Base-by-base conservation (phyloP, 2,888 invertebrate genomes). In the Electrophaes corylata region DNA sequence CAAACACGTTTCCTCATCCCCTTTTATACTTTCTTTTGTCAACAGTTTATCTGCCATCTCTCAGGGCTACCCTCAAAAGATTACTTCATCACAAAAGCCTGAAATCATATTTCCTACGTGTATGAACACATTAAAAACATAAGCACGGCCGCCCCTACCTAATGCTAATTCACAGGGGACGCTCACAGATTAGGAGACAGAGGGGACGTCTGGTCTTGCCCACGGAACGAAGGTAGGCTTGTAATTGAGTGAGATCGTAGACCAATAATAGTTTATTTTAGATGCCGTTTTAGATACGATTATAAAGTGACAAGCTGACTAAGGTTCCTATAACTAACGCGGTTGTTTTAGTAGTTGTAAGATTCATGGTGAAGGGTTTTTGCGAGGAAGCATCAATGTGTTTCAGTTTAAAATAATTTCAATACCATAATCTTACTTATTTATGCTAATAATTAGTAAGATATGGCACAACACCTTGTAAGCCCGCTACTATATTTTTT, bases 101-200 rank as follows among this genome's bases (percentile, higher is more conserved):
- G 44, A 55, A 64, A 66, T 67, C 67, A 70, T 71, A 69, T 72
- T 68, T 69, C 62, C 69, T 50, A 60, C 63, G 62, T 56, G 58
- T 41, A 60, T 55, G 55, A 47, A 70, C 72, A 78, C 81, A 82
- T 84, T 83, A 81, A 79, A 81, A 83, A 79, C 79, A 78, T 79
- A 80, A 81, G 80, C 78, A 78, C 78, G 79, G 58, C 70, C 73
- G 70, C 76, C 74, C 71, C 71, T 70, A 63, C 65, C 69, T 72
- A 72, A 73, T 72, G 67, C 65, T 62, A 71, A 73, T 72, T 78
- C 83, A 75, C 80, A 52, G 66, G 84, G 80, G 50, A 50, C 43
- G 52, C 57, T 51, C 81, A 80, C 71, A 82, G 83, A 83, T 70
- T 76, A 72, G 52, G 57, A 51, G 61, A 66, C 70, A 70, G 72